phyloP scores from a whole-genome alignment of 2,888 invertebrate species.

The Nematopogon swammerdamellus region DNA sequence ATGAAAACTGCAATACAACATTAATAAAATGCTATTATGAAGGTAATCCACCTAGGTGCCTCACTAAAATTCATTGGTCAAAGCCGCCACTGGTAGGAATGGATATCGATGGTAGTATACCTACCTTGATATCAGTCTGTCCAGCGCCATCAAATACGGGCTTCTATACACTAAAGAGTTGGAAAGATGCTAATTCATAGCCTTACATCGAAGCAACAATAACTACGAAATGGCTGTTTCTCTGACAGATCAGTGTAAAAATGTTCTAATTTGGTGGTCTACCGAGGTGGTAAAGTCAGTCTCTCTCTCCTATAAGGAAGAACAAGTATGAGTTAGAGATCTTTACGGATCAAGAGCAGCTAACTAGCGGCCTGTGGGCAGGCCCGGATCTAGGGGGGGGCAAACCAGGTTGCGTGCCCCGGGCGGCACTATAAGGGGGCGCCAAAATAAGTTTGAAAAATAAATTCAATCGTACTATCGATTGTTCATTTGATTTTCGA shows the following conservation, averaged over 20 bases:
- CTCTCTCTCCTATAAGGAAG: slow-evolving; percentile 6
- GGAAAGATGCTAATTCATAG: slow-evolving; percentile 6
- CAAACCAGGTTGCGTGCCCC: no score
- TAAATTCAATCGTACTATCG: no score
- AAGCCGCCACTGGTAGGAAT: no score
- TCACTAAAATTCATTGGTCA: no score
- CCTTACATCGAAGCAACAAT: slow-evolving; percentile 1
- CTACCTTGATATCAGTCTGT: slow-evolving; percentile 8
- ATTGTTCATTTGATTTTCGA: no score
- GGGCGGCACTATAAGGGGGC: no score
- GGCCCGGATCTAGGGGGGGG: no score
- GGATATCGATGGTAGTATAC: no score
- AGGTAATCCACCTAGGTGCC: no score
- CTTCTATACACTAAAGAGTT: slow-evolving; percentile 8
- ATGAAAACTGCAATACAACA: no score
- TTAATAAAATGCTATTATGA: no score
- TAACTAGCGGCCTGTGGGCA: slow-evolving; percentile 9
- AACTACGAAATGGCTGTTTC: background rate
- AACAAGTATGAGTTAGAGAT: slow-evolving; percentile 10
- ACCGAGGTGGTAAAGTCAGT: slow-evolving; percentile 4
- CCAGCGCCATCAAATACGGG: slow-evolving; percentile 8
- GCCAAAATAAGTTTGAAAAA: no score
- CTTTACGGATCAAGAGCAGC: slow-evolving; percentile 7
- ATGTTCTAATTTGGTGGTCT: slow-evolving; percentile 10
- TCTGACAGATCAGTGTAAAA: background rate